Evolutionary conservation across 2,113 vertebrate species (phyloP).

Genomic region (Petroica traversi): DNA sequence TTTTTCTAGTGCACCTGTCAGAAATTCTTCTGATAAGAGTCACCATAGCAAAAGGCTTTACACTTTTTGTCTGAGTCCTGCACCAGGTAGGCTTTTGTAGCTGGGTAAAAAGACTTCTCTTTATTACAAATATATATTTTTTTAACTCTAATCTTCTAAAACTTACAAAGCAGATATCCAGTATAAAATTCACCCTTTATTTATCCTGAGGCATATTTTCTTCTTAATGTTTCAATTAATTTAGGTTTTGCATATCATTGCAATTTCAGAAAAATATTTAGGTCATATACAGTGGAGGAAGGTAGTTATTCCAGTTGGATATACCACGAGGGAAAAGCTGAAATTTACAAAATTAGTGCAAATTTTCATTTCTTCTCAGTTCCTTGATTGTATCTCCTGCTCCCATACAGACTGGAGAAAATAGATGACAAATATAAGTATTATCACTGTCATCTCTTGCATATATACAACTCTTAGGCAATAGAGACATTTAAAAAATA

Average conservation of each 20-base stretch:
- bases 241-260: not conserved
- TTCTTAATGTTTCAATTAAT: not conserved
- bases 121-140: not conserved
- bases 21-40: not conserved
- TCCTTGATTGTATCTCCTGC: not conserved
- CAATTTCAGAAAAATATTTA: not conserved
- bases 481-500: not conserved
- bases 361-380: not conserved
- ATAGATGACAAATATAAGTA: not conserved
- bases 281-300: not conserved
- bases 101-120: not conserved
- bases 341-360: not conserved
- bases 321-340: not conserved
- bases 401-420: not conserved
- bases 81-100: not conserved
- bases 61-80: not conserved
- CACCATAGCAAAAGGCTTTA: not conserved
- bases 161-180: not conserved
- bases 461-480: not conserved
- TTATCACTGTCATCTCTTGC: not conserved
- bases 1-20: accelerated
- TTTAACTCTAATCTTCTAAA: not conserved
- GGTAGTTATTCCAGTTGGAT: not conserved
- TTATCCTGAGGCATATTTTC: not conserved
- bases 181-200: not conserved